Conservation (phyloP, 2,797 vertebrate genomes). For the Notolabrus celidotus region DNA sequence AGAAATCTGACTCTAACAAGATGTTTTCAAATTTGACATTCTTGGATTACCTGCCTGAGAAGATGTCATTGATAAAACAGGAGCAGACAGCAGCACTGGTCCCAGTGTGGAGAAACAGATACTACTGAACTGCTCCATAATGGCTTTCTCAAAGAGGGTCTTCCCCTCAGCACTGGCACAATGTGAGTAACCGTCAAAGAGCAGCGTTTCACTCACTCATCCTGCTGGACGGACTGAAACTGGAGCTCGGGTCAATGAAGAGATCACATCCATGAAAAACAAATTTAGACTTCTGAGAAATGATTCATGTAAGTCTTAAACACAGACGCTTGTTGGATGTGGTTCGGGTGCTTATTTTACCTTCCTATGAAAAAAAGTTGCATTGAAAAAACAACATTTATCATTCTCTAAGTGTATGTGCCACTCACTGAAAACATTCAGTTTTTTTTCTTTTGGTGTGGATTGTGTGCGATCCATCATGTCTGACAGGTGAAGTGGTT, state of each 20-base stretch:
- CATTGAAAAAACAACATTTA: slow-evolving; percentile 5
- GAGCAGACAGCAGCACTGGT: slow-evolving; percentile 60
- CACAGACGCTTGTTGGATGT: not conserved
- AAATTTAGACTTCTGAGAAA: slow-evolving; percentile 65
- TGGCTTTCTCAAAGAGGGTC: slow-evolving; percentile 65
- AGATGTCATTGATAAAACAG: slow-evolving; percentile 70
- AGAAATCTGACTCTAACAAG: slow-evolving; percentile 31
- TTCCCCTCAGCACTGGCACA: slow-evolving; percentile 52
- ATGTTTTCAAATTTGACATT: slow-evolving; percentile 59
- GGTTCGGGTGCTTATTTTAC: not conserved
- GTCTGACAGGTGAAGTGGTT: slow-evolving; percentile 16
- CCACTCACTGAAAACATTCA: not conserved
- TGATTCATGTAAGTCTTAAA: slow-evolving; percentile 38
- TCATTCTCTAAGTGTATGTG: slow-evolving; percentile 7
- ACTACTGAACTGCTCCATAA: slow-evolving; percentile 61
- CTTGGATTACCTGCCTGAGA: slow-evolving; percentile 63
- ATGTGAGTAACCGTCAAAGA: slow-evolving; percentile 70
- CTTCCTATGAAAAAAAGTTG: not conserved
- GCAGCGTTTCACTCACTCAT: slow-evolving; percentile 52
- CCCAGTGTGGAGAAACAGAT: slow-evolving; percentile 72
- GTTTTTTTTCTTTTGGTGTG: not conserved
- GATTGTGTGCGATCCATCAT: slow-evolving; percentile 11
- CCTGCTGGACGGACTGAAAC: slow-evolving; percentile 63
- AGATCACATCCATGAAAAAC: slow-evolving; percentile 42
- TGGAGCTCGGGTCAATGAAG: slow-evolving; percentile 55